phyloP scores from a whole-genome alignment of 2,797 vertebrate species.

The Zalophus californianus region DNA sequence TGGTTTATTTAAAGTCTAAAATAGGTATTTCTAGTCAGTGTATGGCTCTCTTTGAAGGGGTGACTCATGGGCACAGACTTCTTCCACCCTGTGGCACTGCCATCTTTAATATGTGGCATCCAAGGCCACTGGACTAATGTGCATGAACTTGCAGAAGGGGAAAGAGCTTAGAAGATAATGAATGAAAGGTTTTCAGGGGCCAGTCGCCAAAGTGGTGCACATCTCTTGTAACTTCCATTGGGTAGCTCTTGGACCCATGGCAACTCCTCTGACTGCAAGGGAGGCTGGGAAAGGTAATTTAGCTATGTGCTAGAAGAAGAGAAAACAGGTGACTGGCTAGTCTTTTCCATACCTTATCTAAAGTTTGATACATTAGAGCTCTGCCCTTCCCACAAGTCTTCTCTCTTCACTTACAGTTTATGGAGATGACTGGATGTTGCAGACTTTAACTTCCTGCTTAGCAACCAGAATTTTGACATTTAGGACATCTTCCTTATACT shows the following conservation, averaged over 20 bases:
- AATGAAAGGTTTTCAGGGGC: neutral
- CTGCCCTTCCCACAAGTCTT: neutral
- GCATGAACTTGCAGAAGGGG: neutral
- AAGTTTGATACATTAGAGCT: neutral
- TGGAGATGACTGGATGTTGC: neutral
- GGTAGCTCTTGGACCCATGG: neutral
- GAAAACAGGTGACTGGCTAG: neutral
- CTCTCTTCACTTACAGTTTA: neutral
- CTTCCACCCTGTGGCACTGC: neutral
- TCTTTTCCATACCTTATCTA: neutral
- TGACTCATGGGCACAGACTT: neutral
- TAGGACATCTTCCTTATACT: neutral
- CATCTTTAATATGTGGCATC: neutral
- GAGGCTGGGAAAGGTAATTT: neutral
- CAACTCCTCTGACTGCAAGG: neutral
- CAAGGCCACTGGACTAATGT: neutral
- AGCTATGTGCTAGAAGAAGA: neutral
- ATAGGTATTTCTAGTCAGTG: neutral
- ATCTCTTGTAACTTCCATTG: neutral
- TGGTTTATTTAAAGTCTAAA: neutral
- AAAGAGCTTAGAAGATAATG: neutral
- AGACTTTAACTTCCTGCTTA: conserved; percentile 17
- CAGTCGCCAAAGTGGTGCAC: neutral
- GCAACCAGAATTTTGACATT: neutral
- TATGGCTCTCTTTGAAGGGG: neutral